Percentiles rank a stretch among this genome's conserved stretches.
Evolutionary conservation across 2,888 invertebrate genomes (phyloP).

Genomic region (Rhyacophila evoluta): DNA sequence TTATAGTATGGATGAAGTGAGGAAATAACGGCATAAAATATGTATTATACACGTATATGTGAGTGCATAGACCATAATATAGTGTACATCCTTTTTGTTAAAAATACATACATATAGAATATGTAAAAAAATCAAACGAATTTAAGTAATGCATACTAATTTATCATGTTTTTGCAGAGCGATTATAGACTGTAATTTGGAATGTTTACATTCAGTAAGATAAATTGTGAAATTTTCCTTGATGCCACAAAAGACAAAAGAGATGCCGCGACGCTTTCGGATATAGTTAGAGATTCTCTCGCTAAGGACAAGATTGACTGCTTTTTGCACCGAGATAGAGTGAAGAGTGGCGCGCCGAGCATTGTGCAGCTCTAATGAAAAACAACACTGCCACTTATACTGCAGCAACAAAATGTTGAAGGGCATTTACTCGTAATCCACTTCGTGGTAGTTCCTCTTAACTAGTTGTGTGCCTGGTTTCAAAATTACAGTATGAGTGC

Average conservation of each 20-base stretch:
- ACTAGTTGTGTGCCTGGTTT: neutral
- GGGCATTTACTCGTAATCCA: neutral
- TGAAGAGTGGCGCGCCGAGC: neutral
- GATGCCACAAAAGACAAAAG: neutral
- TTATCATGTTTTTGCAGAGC: too few relatives aligned
- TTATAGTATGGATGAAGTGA: too few relatives aligned
- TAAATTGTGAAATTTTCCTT: neutral
- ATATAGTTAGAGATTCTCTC: neutral
- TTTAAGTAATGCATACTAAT: too few relatives aligned
- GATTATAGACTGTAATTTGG: neutral
- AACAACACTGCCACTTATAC: neutral
- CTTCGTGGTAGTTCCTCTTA: neutral
- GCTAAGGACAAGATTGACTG: slow-evolving; percentile 19
- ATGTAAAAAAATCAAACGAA: too few relatives aligned
- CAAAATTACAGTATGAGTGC: neutral
- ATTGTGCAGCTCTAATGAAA: slow-evolving; percentile 1
- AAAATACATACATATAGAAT: too few relatives aligned
- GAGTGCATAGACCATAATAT: too few relatives aligned
- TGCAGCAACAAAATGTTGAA: neutral
- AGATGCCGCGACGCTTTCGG: neutral
- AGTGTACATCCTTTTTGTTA: too few relatives aligned
- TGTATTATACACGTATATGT: too few relatives aligned
- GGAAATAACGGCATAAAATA: too few relatives aligned
- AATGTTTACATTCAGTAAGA: neutral
- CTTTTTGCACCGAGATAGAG: neutral